phyloP scores from a whole-genome alignment of 1,140 invertebrate genomes.

The Drosophila sulfurigaster region DNA sequence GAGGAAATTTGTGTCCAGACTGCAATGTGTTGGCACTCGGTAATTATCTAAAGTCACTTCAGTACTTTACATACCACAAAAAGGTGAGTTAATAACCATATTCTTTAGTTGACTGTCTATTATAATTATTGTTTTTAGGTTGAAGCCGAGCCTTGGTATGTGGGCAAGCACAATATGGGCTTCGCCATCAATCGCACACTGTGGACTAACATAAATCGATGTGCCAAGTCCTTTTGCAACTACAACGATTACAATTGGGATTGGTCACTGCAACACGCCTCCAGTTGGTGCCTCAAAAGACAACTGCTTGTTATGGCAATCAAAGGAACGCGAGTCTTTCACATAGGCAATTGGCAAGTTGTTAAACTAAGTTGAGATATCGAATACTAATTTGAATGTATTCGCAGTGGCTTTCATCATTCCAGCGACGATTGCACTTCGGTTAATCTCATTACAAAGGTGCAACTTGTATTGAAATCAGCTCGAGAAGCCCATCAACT shows the following conservation, averaged over 20 bases:
- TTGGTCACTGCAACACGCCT: neutral
- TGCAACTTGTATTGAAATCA: neutral
- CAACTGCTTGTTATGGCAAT: neutral
- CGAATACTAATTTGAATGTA: no score
- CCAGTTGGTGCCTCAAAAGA: neutral
- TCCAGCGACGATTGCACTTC: neutral
- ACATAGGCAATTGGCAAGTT: neutral
- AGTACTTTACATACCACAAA: neutral
- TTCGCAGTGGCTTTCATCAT: neutral
- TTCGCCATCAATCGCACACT: constrained; percentile 1
- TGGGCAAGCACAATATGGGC: neutral
- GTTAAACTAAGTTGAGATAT: neutral
- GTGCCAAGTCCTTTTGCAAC: neutral
- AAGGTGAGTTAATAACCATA: neutral
- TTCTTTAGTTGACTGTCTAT: neutral
- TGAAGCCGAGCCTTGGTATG: neutral
- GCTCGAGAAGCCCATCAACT: neutral
- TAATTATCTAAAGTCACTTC: neutral
- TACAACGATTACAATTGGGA: constrained; percentile 5
- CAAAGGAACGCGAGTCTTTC: neutral
- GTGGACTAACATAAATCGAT: neutral
- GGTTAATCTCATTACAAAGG: neutral
- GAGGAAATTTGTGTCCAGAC: neutral
- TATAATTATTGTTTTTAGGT: neutral
- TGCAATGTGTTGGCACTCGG: constrained; percentile 6